Evolutionary conservation across 2,797 vertebrate genomes (phyloP).

Genomic region (Sebastes matsubarae): DNA sequence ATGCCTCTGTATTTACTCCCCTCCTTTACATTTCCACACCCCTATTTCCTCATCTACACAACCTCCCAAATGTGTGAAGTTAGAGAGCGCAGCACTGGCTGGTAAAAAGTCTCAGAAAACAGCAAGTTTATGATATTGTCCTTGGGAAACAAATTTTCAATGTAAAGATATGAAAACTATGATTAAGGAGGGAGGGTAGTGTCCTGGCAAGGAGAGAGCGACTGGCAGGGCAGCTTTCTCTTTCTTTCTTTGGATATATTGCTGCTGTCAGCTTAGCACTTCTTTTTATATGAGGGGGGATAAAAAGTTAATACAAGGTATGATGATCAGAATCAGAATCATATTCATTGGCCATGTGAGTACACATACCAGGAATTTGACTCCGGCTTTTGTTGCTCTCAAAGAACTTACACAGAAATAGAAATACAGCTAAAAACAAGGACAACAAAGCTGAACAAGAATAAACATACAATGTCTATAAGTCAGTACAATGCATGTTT

Average conservation of each 20-base stretch:
- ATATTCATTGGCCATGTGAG: not conserved
- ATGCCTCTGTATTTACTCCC: slow-evolving; percentile 42
- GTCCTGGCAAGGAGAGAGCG: slow-evolving; percentile 84
- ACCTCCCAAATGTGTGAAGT: slow-evolving; percentile 89
- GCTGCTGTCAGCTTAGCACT: slow-evolving; percentile 30
- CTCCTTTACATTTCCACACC: slow-evolving; percentile 51
- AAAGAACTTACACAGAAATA: not conserved
- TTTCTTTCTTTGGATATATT: slow-evolving; percentile 47
- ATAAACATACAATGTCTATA: too few relatives aligned
- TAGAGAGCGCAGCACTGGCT: slow-evolving; percentile 85
- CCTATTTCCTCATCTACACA: slow-evolving; percentile 31
- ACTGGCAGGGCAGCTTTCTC: slow-evolving; percentile 38
- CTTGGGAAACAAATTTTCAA: slow-evolving; percentile 96
- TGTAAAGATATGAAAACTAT: slow-evolving; percentile 98
- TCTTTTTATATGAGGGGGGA: not conserved
- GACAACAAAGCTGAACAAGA: not conserved
- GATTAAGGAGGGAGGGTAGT: slow-evolving; percentile 89
- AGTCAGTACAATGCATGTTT: not conserved
- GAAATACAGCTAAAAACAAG: not conserved
- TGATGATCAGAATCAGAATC: not conserved
- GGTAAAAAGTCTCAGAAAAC: slow-evolving; percentile 92
- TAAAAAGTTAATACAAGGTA: slow-evolving; percentile 21
- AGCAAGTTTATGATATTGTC: slow-evolving; percentile 96
- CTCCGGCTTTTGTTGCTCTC: accelerated
- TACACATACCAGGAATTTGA: not conserved